Evolutionary conservation across 2,797 vertebrate genomes (phyloP).

Genomic region (Pseudochirops corinnae): DNA sequence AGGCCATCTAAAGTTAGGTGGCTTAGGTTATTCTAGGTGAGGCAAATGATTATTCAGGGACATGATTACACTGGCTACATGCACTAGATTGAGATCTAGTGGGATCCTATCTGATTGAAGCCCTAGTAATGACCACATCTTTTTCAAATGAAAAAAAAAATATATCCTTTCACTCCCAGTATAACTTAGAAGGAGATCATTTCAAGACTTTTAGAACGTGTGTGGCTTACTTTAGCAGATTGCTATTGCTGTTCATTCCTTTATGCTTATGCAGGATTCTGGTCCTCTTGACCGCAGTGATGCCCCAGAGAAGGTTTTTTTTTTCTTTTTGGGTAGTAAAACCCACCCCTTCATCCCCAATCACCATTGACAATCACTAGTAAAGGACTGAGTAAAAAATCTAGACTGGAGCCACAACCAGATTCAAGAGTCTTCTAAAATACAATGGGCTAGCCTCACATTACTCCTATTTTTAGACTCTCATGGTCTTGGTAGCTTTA

Average conservation of each 20-base stretch:
- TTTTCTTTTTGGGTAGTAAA: constrained; percentile 60
- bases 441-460: neutral
- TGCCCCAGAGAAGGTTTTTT: constrained; percentile 51
- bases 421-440: constrained; percentile 13
- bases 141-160: neutral
- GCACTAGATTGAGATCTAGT: neutral
- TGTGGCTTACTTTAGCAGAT: neutral
- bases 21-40: neutral
- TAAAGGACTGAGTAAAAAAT: constrained; percentile 1
- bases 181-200: neutral
- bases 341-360: constrained; percentile 50
- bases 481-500: constrained; percentile 46
- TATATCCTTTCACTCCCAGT: neutral
- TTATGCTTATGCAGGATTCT: neutral
- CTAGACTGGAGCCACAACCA: neutral
- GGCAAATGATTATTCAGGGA: neutral
- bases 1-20: neutral
- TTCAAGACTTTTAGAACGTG: neutral
- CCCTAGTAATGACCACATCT: neutral
- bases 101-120: neutral
- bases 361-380: constrained; percentile 26
- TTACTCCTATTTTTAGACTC: constrained; percentile 40
- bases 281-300: constrained; percentile 57
- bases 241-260: constrained; percentile 2
- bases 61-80: too few species aligned